Evolutionary conservation across 2,113 vertebrate genomes (phyloP).

Genomic region (Xenus cinereus): DNA sequence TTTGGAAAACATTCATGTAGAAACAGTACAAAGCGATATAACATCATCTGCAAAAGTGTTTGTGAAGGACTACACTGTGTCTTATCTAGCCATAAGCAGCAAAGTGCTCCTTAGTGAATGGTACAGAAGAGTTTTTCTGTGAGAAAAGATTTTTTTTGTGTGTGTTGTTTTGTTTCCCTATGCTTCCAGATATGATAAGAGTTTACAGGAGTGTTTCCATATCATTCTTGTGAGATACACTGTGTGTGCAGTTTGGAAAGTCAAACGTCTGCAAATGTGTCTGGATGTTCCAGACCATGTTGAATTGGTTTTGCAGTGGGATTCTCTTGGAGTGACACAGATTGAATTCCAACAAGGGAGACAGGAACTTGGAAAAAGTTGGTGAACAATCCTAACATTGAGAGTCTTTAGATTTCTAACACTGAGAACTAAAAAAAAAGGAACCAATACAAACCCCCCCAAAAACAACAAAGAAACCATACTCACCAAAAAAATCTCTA

Average conservation of each 20-base stretch:
- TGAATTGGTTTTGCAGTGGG: background rate
- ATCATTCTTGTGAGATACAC: background rate
- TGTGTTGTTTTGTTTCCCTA: background rate
- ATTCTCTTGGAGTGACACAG: background rate
- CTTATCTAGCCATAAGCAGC: background rate
- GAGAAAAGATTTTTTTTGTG: background rate
- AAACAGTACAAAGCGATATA: background rate
- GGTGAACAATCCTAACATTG: background rate
- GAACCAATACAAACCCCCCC: accelerated
- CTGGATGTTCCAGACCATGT: background rate
- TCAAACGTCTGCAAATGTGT: background rate
- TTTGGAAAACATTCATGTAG: background rate
- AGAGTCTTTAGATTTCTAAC: background rate
- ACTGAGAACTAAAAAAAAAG: background rate
- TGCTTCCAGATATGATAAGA: background rate
- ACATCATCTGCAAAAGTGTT: background rate
- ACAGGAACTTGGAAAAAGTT: background rate
- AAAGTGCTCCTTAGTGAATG: background rate
- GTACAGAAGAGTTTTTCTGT: background rate
- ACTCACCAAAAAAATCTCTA: background rate
- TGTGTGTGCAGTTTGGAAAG: background rate
- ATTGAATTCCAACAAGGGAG: background rate
- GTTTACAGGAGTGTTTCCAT: background rate
- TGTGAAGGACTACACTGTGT: background rate
- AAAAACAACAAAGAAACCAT: background rate